Conservation (phyloP, 2,113 vertebrate genomes). For the Nipponia nippon region DNA sequence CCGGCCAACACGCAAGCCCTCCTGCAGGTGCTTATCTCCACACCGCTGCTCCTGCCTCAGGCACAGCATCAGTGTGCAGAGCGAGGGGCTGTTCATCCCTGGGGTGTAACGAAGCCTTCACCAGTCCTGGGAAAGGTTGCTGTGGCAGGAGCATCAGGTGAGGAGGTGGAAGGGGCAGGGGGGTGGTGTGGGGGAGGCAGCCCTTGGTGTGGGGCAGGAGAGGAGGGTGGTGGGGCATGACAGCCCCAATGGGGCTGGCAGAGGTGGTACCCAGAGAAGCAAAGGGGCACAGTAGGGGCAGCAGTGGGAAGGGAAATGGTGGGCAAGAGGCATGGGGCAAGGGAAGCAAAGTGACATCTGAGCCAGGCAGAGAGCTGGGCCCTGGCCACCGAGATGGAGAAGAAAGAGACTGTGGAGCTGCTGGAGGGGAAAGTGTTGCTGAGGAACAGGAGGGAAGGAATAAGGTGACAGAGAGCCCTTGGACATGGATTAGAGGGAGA, state of each 20-base stretch:
- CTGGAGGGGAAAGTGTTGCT: background rate
- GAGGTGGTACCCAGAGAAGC: background rate
- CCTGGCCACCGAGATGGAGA: background rate
- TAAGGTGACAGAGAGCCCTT: background rate
- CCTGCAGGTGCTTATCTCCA: rapidly evolving
- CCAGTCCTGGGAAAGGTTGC: background rate
- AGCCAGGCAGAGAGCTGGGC: background rate
- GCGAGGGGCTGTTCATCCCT: background rate
- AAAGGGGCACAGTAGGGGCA: background rate
- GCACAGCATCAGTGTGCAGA: background rate
- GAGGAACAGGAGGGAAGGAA: background rate
- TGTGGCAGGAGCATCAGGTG: background rate
- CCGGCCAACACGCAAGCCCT: background rate
- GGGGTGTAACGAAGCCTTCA: background rate
- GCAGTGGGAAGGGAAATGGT: background rate
- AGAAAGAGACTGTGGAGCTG: background rate
- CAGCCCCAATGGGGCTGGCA: background rate
- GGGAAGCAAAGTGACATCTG: background rate
- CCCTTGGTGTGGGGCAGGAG: background rate
- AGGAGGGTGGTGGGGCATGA: background rate
- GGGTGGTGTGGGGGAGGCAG: background rate
- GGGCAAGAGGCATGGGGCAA: background rate
- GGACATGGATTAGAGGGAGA: background rate
- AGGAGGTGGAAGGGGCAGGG: background rate
- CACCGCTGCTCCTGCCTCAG: background rate